Percentiles rank a stretch among this genome's conserved stretches.
Conservation (phyloP, 2,113 vertebrate species). For the Ifrita kowaldi region DNA sequence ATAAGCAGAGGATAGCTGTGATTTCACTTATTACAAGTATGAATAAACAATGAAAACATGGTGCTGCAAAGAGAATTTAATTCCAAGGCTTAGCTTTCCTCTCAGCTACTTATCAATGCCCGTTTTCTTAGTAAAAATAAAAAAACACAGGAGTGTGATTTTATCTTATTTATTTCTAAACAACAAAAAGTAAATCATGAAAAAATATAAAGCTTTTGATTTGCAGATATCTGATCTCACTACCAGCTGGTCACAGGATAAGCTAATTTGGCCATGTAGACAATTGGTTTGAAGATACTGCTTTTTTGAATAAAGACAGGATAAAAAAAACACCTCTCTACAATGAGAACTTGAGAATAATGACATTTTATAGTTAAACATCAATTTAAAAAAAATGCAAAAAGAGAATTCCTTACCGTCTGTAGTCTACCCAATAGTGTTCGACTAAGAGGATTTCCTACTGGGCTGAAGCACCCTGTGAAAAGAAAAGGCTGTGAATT, state of each 20-base stretch:
- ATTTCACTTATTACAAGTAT: background rate
- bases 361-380: constrained; percentile 37
- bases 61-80: background rate
- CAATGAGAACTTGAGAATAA: constrained; percentile 39
- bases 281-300: constrained; percentile 29
- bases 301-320: constrained; percentile 20
- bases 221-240: background rate
- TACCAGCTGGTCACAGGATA: background rate
- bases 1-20: background rate
- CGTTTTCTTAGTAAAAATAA: background rate
- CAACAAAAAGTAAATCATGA: background rate
- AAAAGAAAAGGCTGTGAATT: constrained; percentile 68
- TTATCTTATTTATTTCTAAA: constrained; percentile 15
- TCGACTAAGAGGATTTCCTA: constrained; percentile 75
- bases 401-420: constrained; percentile 75
- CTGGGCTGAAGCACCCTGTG: constrained; percentile 81
- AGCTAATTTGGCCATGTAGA: constrained; percentile 6
- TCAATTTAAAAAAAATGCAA: constrained; percentile 35
- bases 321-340: background rate
- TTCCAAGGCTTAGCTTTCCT: background rate
- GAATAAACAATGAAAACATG: background rate
- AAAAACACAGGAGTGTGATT: background rate
- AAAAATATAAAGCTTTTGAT: constrained; percentile 2
- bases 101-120: background rate
- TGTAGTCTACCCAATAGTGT: constrained; percentile 75